Percentiles rank a stretch among this genome's conserved stretches.
phyloP scores from a whole-genome alignment of 2,797 vertebrate species.

The Hirundo rustica region DNA sequence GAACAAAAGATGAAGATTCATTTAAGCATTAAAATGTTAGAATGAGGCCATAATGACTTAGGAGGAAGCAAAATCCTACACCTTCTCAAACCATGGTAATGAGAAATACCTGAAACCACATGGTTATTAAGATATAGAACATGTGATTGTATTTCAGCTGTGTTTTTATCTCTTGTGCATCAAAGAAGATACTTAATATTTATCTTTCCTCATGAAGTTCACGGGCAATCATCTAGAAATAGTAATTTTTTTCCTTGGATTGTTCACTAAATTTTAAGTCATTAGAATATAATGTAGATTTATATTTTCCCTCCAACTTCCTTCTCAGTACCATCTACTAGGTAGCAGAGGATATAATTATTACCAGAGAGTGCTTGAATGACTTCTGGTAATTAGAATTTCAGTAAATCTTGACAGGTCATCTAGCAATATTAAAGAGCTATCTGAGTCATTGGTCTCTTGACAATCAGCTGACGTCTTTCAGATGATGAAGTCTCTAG shows the following conservation, averaged over 20 bases:
- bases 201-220: neutral
- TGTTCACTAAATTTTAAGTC: neutral
- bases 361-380: neutral
- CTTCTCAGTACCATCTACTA: neutral
- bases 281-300: neutral
- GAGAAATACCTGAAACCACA: neutral
- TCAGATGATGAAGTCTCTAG: neutral
- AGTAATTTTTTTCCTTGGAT: neutral
- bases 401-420: slow-evolving; percentile 11
- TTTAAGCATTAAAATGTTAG: slow-evolving; percentile 22
- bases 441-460: neutral
- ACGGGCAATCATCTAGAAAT: neutral
- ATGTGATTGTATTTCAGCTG: neutral
- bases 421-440: neutral
- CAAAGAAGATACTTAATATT: neutral
- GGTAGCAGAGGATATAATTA: neutral
- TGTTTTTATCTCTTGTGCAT: neutral
- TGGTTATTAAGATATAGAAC: neutral
- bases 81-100: neutral
- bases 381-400: slow-evolving; percentile 40
- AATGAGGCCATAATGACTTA: neutral
- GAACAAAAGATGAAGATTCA: slow-evolving; percentile 27
- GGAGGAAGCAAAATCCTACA: slow-evolving; percentile 14
- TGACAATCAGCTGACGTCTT: neutral
- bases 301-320: slow-evolving; percentile 9